Conservation (phyloP, 2,113 vertebrate genomes). For the Notechis scutatus region DNA sequence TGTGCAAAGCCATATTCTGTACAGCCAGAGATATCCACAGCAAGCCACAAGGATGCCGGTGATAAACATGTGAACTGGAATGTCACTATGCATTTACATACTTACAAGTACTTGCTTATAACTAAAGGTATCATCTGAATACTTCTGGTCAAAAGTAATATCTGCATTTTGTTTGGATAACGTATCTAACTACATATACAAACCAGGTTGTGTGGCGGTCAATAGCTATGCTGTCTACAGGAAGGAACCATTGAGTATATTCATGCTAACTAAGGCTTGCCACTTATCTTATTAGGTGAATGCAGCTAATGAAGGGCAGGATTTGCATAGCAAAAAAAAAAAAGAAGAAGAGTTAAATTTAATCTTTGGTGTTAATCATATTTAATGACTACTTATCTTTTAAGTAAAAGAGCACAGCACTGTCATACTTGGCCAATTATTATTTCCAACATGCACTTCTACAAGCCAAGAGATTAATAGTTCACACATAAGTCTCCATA, state of each 20-base stretch:
- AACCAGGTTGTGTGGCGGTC: background rate
- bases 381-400: background rate
- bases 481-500: background rate
- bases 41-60: background rate
- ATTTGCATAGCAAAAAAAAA: background rate
- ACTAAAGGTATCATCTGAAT: background rate
- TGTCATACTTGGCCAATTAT: background rate
- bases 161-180: background rate
- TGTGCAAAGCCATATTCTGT: background rate
- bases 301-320: background rate
- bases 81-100: background rate
- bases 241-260: background rate
- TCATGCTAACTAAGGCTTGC: background rate
- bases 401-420: background rate
- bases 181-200: background rate
- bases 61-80: background rate
- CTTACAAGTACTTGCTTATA: background rate
- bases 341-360: background rate
- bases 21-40: background rate
- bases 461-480: background rate
- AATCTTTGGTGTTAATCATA: background rate
- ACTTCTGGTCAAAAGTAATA: background rate
- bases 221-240: background rate
- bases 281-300: background rate
- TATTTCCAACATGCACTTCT: background rate